Percentiles rank a stretch among this genome's conserved stretches.
Evolutionary conservation across 2,888 invertebrate genomes (phyloP).

Genomic region (Hecatera dysodea): DNA sequence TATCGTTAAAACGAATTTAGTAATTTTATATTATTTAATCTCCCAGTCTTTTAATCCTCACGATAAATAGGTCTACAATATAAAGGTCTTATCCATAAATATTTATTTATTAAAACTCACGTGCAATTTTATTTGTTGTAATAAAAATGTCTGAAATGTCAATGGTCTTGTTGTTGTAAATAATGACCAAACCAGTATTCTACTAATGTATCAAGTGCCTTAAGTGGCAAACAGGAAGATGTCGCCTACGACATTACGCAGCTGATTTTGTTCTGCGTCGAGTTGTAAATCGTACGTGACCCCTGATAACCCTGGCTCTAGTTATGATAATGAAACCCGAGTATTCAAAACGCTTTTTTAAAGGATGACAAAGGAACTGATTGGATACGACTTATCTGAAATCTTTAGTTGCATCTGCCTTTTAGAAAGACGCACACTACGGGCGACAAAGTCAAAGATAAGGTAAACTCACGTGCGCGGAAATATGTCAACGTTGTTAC

Average conservation of each 20-base stretch:
- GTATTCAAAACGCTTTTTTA: slow-evolving; percentile 49
- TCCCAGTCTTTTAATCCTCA: slow-evolving; percentile 14
- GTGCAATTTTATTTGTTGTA: slow-evolving; percentile 12
- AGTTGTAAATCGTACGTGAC: slow-evolving; percentile 67
- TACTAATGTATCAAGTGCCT: slow-evolving; percentile 7
- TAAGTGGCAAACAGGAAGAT: slow-evolving; percentile 59
- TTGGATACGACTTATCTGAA: slow-evolving; percentile 27
- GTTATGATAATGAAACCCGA: slow-evolving; percentile 70
- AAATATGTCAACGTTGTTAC: slow-evolving; percentile 16
- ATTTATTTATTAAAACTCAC: slow-evolving; percentile 5
- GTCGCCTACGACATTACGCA: slow-evolving; percentile 22
- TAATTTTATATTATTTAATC: slow-evolving; percentile 1
- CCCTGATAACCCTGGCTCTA: slow-evolving; percentile 76
- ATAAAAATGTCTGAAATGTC: slow-evolving; percentile 34
- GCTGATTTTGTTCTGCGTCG: slow-evolving; percentile 53
- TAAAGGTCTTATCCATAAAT: slow-evolving; percentile 6
- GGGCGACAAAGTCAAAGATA: slow-evolving; percentile 46
- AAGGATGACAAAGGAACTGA: slow-evolving; percentile 46
- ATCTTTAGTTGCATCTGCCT: slow-evolving; percentile 36
- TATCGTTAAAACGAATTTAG: slow-evolving; percentile 16
- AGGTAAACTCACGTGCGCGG: slow-evolving; percentile 42
- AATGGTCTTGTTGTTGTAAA: slow-evolving; percentile 1
- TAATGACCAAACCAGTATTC: slow-evolving; percentile 28
- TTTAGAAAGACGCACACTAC: slow-evolving; percentile 28
- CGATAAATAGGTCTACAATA: slow-evolving; percentile 9